Base-by-base conservation (phyloP, 2,113 vertebrate genomes). In the Chrysemys picta region DNA sequence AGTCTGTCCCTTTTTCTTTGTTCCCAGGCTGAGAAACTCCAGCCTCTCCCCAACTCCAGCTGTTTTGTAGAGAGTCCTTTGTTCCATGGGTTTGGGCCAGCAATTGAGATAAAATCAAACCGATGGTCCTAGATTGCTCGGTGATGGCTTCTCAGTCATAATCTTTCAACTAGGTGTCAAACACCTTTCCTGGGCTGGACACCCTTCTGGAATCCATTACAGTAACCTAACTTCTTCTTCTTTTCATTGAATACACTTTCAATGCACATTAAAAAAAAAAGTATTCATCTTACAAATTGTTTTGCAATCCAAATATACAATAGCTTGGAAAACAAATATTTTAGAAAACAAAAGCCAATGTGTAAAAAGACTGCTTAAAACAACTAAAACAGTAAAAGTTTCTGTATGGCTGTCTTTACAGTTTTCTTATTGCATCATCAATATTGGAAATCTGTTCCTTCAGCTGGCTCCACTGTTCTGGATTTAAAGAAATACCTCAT, bases 381-480 rank as follows among this genome's bases (percentile, higher is more conserved):
- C 96, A 97, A 97, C 95, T 88, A 93, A 81, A 95, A 92, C 93
- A 96, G 97, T 85, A 94, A 50, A 50, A 54, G 90, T 96, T 97
- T 92, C 83, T 91, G 65, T 96, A 97, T 97, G 96, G 98, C 97
- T 95, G 86, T 94, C 31, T 97, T 98, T 98, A 98, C 95, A 98
- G 98, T 98, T 99, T 99, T 98, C 98, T 99, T 99, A 99, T 98
- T 95, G 99, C 99, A 42, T 99, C 99, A 86, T 99, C 99, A 72
- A 99, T 99, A 94, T 99, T 99, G 95, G 99, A 99, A 93, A 99
- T 99, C 98, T 99, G 99, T 97, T 99, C 99, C 98, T 99, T 99
- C 98, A 99, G 98, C 88, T 99, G 99, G 97, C 97, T 99, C 99
- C 99, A 99, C 5, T 99, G 99, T 88, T 99, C 99, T 49, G 99